A percentile compares a stretch with the other conserved stretches of the same genome.
Conservation (phyloP, 2,113 vertebrate species). For the Mesoclemmys tuberculata region DNA sequence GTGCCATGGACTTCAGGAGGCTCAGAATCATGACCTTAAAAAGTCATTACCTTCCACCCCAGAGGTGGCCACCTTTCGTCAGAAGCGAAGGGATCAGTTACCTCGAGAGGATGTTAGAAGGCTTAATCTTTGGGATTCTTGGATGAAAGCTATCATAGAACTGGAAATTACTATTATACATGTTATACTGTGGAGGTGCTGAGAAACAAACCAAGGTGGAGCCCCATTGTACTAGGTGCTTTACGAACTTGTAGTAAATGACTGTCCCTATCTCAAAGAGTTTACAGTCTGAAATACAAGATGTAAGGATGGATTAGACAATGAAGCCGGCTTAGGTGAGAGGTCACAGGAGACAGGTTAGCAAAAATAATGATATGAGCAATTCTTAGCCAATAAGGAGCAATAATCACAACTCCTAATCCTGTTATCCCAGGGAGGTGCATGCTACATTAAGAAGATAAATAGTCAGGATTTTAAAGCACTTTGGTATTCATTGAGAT, state of each 20-base stretch:
- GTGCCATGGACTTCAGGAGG: neutral
- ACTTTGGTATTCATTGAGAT: neutral
- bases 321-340: neutral
- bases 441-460: neutral
- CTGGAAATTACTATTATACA: neutral
- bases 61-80: neutral
- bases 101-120: neutral
- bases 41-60: neutral
- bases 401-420: neutral
- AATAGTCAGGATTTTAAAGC: neutral
- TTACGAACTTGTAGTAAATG: neutral
- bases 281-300: neutral
- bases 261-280: neutral
- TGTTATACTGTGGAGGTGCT: neutral
- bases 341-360: neutral
- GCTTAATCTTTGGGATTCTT: neutral
- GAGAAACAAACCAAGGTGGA: neutral
- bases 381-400: neutral
- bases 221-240: neutral
- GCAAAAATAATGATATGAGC: neutral
- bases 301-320: neutral
- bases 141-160: neutral
- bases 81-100: fast-evolving
- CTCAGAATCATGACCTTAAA: neutral
- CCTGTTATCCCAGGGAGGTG: neutral